Evolutionary conservation across 53 echinoderm and acorn worm genomes (phyloP).

Genomic region (Paracentrotus lividus): DNA sequence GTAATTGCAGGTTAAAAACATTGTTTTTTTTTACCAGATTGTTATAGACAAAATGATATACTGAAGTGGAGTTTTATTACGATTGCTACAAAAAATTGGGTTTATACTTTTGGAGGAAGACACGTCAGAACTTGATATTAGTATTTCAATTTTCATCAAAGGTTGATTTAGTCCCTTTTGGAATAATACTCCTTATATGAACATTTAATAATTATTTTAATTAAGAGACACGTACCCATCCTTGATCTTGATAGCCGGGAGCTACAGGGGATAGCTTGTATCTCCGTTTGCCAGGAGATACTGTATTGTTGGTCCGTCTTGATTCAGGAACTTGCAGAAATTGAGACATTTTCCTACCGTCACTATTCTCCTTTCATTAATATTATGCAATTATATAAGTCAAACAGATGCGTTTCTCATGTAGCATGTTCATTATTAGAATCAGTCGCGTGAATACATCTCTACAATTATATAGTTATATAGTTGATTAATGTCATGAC

Average conservation of each 20-base stretch:
- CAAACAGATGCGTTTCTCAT: background rate
- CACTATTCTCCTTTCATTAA: background rate
- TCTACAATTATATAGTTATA: background rate
- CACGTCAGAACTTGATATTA: too few relatives aligned
- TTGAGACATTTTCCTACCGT: background rate
- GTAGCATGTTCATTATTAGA: background rate
- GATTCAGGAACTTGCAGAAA: conserved; percentile 47
- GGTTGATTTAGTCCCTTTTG: too few relatives aligned
- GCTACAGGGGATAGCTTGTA: conserved; percentile 84
- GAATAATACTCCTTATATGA: too few relatives aligned
- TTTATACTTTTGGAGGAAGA: too few relatives aligned
- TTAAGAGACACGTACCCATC: conserved; percentile 40
- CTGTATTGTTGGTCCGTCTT: background rate
- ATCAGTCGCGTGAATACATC: background rate
- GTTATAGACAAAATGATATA: too few relatives aligned
- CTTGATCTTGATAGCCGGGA: conserved; percentile 77
- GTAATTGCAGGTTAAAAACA: too few relatives aligned
- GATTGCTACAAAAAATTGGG: too few relatives aligned
- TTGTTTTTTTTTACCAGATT: too few relatives aligned
- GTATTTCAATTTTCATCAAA: too few relatives aligned
- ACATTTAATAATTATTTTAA: too few relatives aligned
- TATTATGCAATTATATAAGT: background rate
- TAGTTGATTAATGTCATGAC: background rate
- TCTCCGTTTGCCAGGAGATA: conserved; percentile 70
- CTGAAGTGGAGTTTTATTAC: too few relatives aligned